These are phyloP conservation scores for Drosophila phalerata DNA, from an alignment of 2,888 invertebrate genomes.

Conservation along the genomic window DNA sequence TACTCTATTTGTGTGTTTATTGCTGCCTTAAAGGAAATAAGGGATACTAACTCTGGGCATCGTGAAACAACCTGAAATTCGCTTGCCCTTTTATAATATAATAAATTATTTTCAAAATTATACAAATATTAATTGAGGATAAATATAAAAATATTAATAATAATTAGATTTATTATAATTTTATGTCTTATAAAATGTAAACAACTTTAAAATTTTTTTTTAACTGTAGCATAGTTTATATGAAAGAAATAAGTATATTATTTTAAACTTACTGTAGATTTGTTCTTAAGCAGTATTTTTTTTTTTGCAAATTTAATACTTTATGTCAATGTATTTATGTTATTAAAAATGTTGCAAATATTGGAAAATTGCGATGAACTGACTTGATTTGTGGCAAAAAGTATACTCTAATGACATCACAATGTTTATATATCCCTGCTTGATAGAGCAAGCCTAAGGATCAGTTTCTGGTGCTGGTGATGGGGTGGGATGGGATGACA, in stretches of 20 bases:
- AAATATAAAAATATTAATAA: too few relatives aligned
- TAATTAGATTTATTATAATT: too few relatives aligned
- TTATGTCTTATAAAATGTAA: too few relatives aligned
- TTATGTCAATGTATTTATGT: background rate
- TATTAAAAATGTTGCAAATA: background rate
- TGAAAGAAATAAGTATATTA: background rate
- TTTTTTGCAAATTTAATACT: background rate
- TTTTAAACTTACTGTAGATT: background rate
- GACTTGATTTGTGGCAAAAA: background rate
- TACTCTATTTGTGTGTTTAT: slow-evolving; percentile 21
- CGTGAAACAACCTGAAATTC: background rate
- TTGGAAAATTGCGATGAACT: background rate
- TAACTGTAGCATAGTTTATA: too few relatives aligned
- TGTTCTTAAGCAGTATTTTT: background rate
- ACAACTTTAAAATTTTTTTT: too few relatives aligned
- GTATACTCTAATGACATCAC: slow-evolving; percentile 51
- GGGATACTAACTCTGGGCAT: slow-evolving; percentile 11
- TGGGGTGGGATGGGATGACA: background rate
- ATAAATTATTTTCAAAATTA: background rate
- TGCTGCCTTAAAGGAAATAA: slow-evolving; percentile 29
- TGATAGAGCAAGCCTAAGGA: slow-evolving; percentile 43
- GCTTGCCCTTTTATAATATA: background rate
- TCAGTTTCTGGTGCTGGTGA: slow-evolving; percentile 6
- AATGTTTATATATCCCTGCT: slow-evolving; percentile 50
- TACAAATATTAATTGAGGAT: background rate